Base-by-base conservation (phyloP, 2,797 vertebrate genomes). In the Simalia tracyae region DNA sequence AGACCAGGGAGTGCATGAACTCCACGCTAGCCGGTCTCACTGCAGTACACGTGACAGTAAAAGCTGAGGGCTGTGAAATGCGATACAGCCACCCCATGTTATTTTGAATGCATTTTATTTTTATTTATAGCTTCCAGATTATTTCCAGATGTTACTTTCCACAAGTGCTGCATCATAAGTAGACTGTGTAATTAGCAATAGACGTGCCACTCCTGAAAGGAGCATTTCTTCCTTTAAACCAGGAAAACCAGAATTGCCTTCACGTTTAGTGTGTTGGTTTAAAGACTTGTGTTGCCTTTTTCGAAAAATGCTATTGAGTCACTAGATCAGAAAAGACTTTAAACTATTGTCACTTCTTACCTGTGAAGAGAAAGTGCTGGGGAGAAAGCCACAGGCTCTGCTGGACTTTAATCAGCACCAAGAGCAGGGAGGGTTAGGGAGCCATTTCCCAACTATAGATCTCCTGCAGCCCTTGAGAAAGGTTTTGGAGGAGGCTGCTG, bases 281-380 rank as follows among this genome's bases (percentile, higher is more conserved):
- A 95, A 97, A 97, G 96, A 96, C 96, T 96, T 97, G 97, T 95
- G 94, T 95, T 94, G 92, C 96, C 95, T 95, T 94, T 91, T 96
- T 96, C 95, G 92, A 95, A 95, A 97, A 95, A n/a, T 31, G 12
- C 96, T 95, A 89, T 95, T 95, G 94, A 95, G 94, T 97, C 97
- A 94, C 96, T 92, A 97, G 97, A 98, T 97, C 97, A 98, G 95
- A 96, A 97, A 96, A 97, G 97, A 96, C 96, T 96, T 97, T 97
- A 97, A 97, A 97, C 97, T 97, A 97, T 97, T 97, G 97, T 97
- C 96, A 97, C 95, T 96, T 96, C 96, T 97, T 97, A 96, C 96
- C 93, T 96, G 97, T 97, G 97, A 97, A 97, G 96, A 97, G 96
- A 97, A 96, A 96, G 96, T 94, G 94, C 97, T 95, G 93, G 92